Percentiles rank a stretch among this genome's conserved stretches.
These are phyloP conservation scores for Decapterus maruadsi DNA, from an alignment of 2,797 vertebrate genomes.

Conservation along the genomic window DNA sequence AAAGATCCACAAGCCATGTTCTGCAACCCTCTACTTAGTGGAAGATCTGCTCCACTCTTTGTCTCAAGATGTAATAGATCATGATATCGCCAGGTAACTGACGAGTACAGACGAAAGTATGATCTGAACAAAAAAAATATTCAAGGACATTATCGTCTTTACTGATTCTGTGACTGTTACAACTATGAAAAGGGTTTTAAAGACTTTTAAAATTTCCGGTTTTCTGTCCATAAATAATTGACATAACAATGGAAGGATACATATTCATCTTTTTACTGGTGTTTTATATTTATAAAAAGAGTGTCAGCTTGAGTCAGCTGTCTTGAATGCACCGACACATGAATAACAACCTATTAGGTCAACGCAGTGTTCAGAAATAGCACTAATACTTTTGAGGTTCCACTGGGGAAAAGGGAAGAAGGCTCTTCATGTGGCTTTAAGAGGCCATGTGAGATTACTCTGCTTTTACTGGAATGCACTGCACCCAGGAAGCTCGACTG, in stretches of 20 bases:
- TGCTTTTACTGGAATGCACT: slow-evolving; percentile 19
- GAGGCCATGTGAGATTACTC: background rate
- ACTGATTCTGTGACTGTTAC: no score
- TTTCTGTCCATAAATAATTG: background rate
- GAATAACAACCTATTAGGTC: slow-evolving; percentile 1
- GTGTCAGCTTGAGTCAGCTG: background rate
- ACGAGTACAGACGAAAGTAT: no score
- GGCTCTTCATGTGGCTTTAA: background rate
- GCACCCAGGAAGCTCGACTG: slow-evolving; percentile 2
- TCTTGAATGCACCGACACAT: background rate
- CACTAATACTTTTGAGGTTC: background rate
- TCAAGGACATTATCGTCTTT: no score
- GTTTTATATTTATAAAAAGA: background rate
- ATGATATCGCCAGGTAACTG: background rate
- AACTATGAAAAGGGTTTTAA: no score
- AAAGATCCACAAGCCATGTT: background rate
- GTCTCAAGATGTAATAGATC: no score
- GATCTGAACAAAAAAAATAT: no score
- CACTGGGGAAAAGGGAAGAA: background rate
- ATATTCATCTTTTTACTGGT: background rate
- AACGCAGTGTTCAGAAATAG: background rate
- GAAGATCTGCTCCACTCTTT: no score
- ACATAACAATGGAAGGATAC: background rate
- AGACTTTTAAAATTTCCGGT: no score
- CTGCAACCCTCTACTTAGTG: no score